Base-by-base conservation (phyloP, 1,140 invertebrate species). In the Centruroides sculpturatus region DNA sequence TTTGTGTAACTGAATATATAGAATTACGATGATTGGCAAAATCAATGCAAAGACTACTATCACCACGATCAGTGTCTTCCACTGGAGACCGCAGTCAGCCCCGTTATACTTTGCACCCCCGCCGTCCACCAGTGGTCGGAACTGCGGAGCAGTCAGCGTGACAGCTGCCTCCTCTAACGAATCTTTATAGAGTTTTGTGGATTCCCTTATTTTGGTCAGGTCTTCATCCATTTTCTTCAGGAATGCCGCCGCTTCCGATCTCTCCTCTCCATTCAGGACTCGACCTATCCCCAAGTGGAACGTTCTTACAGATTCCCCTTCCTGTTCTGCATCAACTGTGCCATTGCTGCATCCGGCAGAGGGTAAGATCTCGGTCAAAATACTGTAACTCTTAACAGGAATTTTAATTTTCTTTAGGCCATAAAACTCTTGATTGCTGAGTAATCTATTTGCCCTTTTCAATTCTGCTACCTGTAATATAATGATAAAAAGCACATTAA, bases 191-290 rank as follows among this genome's bases (percentile, higher is more conserved):
- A 57, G 50, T 23, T 62, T 52, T 8, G 59, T 67, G 13, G 58
- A 61, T 34, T 64, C 10, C 59, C 64, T 55, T 7, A 69, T 67
- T 41, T 62, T 66, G 6, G 64, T 59, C 61, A 70, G 65, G 62
- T 60, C 64, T 47, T 62, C 49, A 60, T 64, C 56, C 53, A 67
- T 57, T 48, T 66, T 35, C 23, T 56, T 60, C 8, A 67, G 56
- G 35, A 67, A 67, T 3, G 65, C 62, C 5, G 63, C 61, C 9
- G 61, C 47, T 50, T 67, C 63, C 53, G 57, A 23, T 3, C 60
- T 63, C 3, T 62, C 56, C 47, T 61, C 59, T 36, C 55, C 23
- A 35, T 59, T 57, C n/a, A 62, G 57, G 12, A 52, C 56, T 36
- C 55, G 23, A n/a, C 59, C 59, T 35, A 67, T 61, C 10, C 66